phyloP scores from a whole-genome alignment of 1,140 invertebrate genomes.

The Microplitis demolitor region DNA sequence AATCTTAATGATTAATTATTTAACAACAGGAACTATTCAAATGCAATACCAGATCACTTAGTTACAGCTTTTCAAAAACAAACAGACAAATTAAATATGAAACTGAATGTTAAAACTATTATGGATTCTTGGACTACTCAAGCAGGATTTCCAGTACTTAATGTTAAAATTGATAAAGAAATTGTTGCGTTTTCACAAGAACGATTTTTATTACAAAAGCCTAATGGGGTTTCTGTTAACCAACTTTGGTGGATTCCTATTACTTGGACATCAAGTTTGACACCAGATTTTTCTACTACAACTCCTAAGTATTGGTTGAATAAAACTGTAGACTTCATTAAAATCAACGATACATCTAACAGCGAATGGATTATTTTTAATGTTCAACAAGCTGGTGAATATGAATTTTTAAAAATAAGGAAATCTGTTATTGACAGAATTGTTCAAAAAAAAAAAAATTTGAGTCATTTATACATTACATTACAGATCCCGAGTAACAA shows the following conservation, averaged over 20 bases:
- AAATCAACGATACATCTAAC: neutral
- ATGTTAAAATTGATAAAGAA: constrained; percentile 57
- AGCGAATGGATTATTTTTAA: constrained; percentile 63
- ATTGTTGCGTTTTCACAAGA: constrained; percentile 59
- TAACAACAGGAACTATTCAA: constrained; percentile 64
- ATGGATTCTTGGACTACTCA: constrained; percentile 86
- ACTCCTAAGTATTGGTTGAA: constrained; percentile 46
- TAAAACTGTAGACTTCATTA: constrained; percentile 28
- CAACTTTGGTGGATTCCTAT: constrained; percentile 66
- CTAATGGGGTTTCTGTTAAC: constrained; percentile 35
- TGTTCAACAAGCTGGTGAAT: constrained; percentile 57
- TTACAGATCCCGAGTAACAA: too few relatives aligned
- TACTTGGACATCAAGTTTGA: constrained; percentile 58
- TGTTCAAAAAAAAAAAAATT: too few relatives aligned
- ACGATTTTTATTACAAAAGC: constrained; percentile 57
- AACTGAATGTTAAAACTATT: constrained; percentile 66
- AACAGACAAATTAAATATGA: constrained; percentile 48
- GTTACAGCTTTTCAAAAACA: constrained; percentile 68
- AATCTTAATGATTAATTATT: constrained; percentile 9
- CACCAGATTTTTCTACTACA: constrained; percentile 48
- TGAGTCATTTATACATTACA: too few relatives aligned
- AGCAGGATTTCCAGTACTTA: constrained; percentile 81
- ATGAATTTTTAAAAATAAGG: too few relatives aligned
- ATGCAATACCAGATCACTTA: constrained; percentile 74
- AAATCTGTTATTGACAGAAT: too few relatives aligned